Evolutionary conservation across 2,888 invertebrate species (phyloP).

Genomic region (Cryptops parisi): DNA sequence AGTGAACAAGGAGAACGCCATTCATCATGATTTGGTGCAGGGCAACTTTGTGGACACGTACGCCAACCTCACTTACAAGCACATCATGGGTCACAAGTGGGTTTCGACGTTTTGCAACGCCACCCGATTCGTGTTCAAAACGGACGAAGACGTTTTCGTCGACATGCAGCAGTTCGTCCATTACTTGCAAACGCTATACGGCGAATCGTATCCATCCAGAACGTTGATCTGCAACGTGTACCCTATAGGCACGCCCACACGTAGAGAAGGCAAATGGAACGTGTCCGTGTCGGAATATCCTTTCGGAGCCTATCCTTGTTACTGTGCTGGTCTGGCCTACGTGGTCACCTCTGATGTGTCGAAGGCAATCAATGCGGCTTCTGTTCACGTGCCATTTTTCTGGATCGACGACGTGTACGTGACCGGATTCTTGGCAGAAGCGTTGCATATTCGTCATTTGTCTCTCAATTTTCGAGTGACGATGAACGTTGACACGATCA

Average conservation of each 20-base stretch:
- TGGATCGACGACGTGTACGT: conserved; percentile 75
- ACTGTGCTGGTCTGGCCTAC: conserved; percentile 59
- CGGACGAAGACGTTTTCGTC: conserved; percentile 63
- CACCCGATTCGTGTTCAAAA: conserved; percentile 53
- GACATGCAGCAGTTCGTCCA: conserved; percentile 47
- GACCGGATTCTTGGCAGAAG: conserved; percentile 46
- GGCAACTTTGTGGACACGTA: conserved; percentile 63
- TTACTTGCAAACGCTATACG: conserved; percentile 24
- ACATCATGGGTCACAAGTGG: conserved; percentile 69
- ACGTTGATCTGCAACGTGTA: conserved; percentile 48
- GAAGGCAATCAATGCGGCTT: conserved; percentile 38
- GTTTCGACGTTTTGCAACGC: conserved; percentile 49
- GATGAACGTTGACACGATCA: background rate
- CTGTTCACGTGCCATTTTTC: conserved; percentile 44
- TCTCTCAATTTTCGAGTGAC: conserved; percentile 16
- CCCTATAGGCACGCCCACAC: conserved; percentile 17
- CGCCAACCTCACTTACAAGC: conserved; percentile 68
- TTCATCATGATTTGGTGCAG: conserved; percentile 53
- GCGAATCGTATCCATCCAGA: conserved; percentile 28
- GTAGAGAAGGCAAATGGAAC: conserved; percentile 47
- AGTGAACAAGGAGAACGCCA: conserved; percentile 37
- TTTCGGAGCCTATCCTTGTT: conserved; percentile 49
- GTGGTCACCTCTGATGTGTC: conserved; percentile 49
- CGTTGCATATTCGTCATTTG: conserved; percentile 12
- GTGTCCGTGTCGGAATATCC: conserved; percentile 53